A percentile compares a stretch with the other conserved stretches of the same genome.
phyloP scores from a whole-genome alignment of 2,797 vertebrate species.

The Gastrophryne carolinensis region DNA sequence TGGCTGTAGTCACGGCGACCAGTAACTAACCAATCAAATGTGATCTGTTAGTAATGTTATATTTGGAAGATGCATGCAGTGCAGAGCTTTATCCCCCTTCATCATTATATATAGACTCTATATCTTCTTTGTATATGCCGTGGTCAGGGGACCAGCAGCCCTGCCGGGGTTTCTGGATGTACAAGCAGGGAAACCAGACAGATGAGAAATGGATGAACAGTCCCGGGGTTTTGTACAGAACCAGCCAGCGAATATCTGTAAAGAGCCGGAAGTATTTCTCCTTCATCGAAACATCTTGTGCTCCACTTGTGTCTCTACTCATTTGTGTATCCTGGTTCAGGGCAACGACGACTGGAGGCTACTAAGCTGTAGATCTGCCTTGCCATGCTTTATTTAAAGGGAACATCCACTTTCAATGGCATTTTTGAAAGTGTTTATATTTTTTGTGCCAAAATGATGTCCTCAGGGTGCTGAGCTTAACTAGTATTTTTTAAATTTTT shows the following conservation, averaged over 20 bases:
- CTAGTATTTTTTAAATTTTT: too few species aligned
- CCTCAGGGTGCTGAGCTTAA: too few species aligned
- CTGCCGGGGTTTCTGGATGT: not conserved
- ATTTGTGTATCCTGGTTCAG: not conserved
- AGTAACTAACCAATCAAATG: not conserved
- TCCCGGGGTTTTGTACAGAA: not conserved
- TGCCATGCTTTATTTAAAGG: not conserved
- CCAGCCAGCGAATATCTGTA: not conserved
- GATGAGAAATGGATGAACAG: not conserved
- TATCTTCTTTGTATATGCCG: not conserved
- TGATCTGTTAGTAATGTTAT: not conserved
- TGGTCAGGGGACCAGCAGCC: not conserved
- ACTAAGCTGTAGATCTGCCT: not conserved
- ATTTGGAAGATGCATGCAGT: slow-evolving; percentile 5
- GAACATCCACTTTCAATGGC: too few species aligned
- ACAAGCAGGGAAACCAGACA: not conserved
- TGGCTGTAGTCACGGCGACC: not conserved
- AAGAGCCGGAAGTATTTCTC: not conserved
- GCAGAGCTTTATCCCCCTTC: too few species aligned
- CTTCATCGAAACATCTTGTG: not conserved
- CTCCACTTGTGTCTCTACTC: not conserved
- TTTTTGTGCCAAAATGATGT: too few species aligned
- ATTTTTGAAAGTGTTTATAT: too few species aligned
- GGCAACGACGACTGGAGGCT: not conserved
- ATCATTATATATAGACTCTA: not conserved